phyloP scores from a whole-genome alignment of 2,113 vertebrate species.

The Phalacrocorax pelagicus region DNA sequence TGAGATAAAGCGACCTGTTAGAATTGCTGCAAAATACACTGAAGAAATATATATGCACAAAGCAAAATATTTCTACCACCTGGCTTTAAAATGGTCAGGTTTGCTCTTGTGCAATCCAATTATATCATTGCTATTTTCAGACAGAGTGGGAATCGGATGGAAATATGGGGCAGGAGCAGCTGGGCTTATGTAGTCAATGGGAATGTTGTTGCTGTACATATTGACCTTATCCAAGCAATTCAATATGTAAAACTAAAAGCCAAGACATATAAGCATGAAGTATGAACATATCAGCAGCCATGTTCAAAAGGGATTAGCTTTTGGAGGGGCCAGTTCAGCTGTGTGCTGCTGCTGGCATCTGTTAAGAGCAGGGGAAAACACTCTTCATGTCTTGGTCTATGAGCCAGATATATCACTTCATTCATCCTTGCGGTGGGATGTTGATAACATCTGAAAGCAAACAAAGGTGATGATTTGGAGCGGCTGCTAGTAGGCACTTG shows the following conservation, averaged over 20 bases:
- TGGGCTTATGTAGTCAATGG: constrained; percentile 9
- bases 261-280: constrained; percentile 44
- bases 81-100: neutral
- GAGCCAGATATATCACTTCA: constrained; percentile 65
- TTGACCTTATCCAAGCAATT: constrained; percentile 51
- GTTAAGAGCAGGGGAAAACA: constrained; percentile 49
- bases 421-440: constrained; percentile 46
- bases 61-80: neutral
- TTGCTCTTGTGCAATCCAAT: neutral
- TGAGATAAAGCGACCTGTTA: neutral
- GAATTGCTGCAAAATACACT: neutral
- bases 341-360: constrained; percentile 50
- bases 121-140: constrained; percentile 11
- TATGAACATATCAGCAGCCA: constrained; percentile 45
- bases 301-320: constrained; percentile 46
- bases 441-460: constrained; percentile 67
- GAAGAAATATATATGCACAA: neutral
- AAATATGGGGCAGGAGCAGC: constrained; percentile 39
- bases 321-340: constrained; percentile 38
- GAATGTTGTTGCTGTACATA: constrained; percentile 19
- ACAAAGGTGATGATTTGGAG: constrained; percentile 60
- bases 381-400: constrained; percentile 32
- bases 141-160: neutral
- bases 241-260: constrained; percentile 54
- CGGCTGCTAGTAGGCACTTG: constrained; percentile 6